These are phyloP conservation scores for Lepidurus couesii DNA, from an alignment of 1,140 invertebrate species.

Conservation along the genomic window DNA sequence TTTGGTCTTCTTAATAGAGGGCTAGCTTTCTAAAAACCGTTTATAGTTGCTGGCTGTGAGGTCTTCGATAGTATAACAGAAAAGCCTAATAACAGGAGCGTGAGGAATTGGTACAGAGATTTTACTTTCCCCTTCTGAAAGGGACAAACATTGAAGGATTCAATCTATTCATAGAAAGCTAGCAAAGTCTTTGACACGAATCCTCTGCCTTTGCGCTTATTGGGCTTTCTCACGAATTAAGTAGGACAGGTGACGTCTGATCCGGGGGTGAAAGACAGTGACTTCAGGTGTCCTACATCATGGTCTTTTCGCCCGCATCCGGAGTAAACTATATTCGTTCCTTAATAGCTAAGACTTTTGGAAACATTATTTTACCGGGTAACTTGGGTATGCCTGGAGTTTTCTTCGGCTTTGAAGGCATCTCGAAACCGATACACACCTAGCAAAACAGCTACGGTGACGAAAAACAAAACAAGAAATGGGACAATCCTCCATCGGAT, in stretches of 20 bases:
- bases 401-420: not conserved
- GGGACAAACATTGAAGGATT: not conserved
- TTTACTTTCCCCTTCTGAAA: not conserved
- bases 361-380: not conserved
- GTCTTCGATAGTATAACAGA: not conserved
- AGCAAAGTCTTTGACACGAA: not conserved
- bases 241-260: not conserved
- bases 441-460: constrained; percentile 33
- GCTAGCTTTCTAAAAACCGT: not conserved
- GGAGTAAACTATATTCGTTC: not conserved
- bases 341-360: not conserved
- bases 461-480: constrained; percentile 32
- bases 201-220: not conserved
- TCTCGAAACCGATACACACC: constrained; percentile 29
- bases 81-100: not conserved
- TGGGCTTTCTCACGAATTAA: not conserved
- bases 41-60: not conserved
- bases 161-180: not conserved
- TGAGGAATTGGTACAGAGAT: constrained; percentile 6
- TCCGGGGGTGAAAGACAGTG: not conserved
- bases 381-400: not conserved
- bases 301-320: not conserved
- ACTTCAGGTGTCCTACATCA: not conserved
- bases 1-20: not conserved
- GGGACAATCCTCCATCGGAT: constrained; percentile 32